Percentiles rank a stretch among this genome's conserved stretches.
Conservation (phyloP, 2,888 invertebrate genomes). For the Agrypnus murinus region DNA sequence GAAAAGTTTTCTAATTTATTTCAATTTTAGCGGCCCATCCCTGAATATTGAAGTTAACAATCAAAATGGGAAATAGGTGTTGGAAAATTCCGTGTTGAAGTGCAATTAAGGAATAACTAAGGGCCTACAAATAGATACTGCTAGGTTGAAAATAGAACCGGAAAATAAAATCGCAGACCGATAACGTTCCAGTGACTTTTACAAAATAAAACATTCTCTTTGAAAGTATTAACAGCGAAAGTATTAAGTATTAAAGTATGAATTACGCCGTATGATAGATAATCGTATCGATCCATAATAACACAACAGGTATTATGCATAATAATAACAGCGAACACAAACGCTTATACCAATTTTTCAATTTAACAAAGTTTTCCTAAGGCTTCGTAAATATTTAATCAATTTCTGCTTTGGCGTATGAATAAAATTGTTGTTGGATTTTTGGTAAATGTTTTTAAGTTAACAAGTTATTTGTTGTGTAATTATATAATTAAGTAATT, state of each 20-base stretch:
- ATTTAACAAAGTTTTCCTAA: too few species aligned
- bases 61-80: conserved; percentile 4
- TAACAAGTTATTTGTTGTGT: too few species aligned
- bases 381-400: too few species aligned
- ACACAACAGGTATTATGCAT: background rate
- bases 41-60: background rate
- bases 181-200: background rate
- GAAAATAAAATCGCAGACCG: background rate
- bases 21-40: background rate
- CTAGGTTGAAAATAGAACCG: background rate
- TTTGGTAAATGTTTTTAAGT: too few species aligned
- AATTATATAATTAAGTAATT: too few species aligned
- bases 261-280: too few species aligned
- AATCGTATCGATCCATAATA: too few species aligned
- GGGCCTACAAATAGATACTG: conserved; percentile 4
- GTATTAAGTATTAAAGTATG: too few species aligned
- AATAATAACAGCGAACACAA: background rate
- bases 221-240: background rate
- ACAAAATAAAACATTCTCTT: background rate
- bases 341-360: too few species aligned
- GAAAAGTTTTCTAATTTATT: background rate
- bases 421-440: too few species aligned
- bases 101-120: background rate
- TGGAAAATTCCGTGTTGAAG: conserved; percentile 9
- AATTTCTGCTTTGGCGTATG: too few species aligned